Evolutionary conservation across 2,797 vertebrate genomes (phyloP).

Genomic region (Allobates femoralis): DNA sequence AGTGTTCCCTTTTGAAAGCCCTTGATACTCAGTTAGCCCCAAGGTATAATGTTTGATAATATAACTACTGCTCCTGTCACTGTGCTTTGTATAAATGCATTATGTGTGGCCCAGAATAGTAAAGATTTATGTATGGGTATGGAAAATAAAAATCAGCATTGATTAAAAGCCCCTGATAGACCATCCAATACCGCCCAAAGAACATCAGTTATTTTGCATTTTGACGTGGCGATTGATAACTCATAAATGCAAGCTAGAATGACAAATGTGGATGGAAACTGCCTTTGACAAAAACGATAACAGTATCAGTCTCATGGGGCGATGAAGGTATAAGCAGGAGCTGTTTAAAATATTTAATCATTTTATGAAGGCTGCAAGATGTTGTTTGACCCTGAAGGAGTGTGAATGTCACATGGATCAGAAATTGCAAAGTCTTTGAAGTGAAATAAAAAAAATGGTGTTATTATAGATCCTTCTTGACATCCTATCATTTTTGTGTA

Average conservation of each 20-base stretch:
- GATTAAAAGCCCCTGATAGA: constrained; percentile 99
- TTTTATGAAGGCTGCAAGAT: constrained; percentile 97
- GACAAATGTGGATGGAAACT: constrained; percentile 99
- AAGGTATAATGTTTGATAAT: constrained; percentile 97
- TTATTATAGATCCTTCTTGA: constrained; percentile 87
- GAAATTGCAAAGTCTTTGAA: constrained; percentile 97
- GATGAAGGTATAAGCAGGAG: constrained; percentile 93
- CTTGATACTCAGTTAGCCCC: constrained; percentile 91
- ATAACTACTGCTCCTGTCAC: constrained; percentile 95
- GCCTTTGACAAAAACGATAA: constrained; percentile 99
- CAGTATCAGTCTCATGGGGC: constrained; percentile 95
- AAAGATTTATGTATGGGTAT: constrained; percentile 92
- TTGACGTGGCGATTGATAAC: constrained; percentile 99
- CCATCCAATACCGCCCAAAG: constrained; percentile 97
- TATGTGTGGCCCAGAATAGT: constrained; percentile 90
- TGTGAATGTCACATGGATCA: constrained; percentile 98
- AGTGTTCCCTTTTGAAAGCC: constrained; percentile 87
- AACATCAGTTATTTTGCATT: constrained; percentile 99
- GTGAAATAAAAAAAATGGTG: constrained; percentile 88
- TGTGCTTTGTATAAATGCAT: constrained; percentile 88
- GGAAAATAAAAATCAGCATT: constrained; percentile 95
- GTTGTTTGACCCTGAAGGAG: constrained; percentile 99
- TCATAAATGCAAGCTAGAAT: constrained; percentile 96
- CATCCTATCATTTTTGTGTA: constrained; percentile 86
- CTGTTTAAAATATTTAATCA: constrained; percentile 99